phyloP scores from a whole-genome alignment of 2,797 vertebrate genomes.

The Enteromius afrohamiltoni region DNA sequence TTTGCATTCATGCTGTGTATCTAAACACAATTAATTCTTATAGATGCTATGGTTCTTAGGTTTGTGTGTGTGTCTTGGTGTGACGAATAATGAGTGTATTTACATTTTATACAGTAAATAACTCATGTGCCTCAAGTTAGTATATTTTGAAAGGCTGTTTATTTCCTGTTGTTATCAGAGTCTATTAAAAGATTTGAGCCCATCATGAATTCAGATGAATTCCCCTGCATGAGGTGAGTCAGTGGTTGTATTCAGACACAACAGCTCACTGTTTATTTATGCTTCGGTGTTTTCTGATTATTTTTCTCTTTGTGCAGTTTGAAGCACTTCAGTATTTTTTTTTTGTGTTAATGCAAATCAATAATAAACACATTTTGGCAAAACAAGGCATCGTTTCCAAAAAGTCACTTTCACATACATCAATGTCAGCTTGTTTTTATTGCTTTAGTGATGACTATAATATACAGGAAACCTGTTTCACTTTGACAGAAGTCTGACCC shows the following conservation, averaged over 20 bases:
- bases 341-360: conserved; percentile 6
- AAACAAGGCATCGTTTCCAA: background rate
- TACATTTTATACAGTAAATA: conserved; percentile 24
- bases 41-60: background rate
- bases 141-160: conserved; percentile 36
- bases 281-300: conserved; percentile 30
- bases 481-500: background rate
- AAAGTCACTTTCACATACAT: conserved; percentile 5
- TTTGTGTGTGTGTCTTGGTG: background rate
- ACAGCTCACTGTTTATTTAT: conserved; percentile 41
- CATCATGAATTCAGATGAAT: conserved; percentile 28
- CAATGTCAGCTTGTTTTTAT: conserved; percentile 15
- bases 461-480: background rate
- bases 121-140: background rate
- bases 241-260: conserved; percentile 32
- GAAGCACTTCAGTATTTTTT: conserved; percentile 31
- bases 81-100: conserved; percentile 40
- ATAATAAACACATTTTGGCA: conserved; percentile 1
- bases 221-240: conserved; percentile 1
- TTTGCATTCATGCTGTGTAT: too few relatives aligned
- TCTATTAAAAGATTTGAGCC: conserved; percentile 29
- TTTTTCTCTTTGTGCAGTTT: conserved; percentile 27
- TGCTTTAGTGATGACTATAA: background rate
- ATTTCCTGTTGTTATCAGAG: conserved; percentile 27
- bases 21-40: background rate